Base-by-base conservation (phyloP, 2,888 invertebrate species). In the Oscheius sp. region DNA sequence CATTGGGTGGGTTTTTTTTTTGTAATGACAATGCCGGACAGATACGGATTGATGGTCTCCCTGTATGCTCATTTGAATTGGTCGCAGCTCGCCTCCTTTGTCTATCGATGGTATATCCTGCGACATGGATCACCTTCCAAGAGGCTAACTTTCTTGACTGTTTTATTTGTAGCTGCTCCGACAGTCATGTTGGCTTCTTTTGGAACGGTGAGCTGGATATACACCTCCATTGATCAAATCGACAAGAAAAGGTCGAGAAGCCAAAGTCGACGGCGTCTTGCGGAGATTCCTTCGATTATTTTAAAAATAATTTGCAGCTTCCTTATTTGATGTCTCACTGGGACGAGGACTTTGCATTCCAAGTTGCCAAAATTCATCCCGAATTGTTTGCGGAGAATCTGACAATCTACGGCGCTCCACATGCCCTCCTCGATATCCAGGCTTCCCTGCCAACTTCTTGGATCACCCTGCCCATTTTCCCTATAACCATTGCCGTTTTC, bases 41-140 rank as follows among this genome's bases (percentile, higher is more conserved):
- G 53, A 21, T 53, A 53, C 53, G 53, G 53, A 0, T 21, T 53
- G 21, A 53, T 53, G 53, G 53, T 53, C 53, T 23, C 21, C 21
- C 29, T 58, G 16, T 58, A 58, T 29, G 27, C 27, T 58, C 58
- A 58, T 18, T 27, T 58, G 35, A 58, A 23, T 29, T 16, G 25
- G 16, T 58, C 58, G 2, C 27, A 29, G 29, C 35, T 58, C 13
- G 58, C 58, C 13, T 58, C 58, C 1, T 58, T 58, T 27, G 29
- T 58, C 58, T 58, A 58, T n/a, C 25, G 58, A 16, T 27, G 25
- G 58, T 58, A 58, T 27, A 35, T 58, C 27, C n/a, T 58, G 18
- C 35, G 27, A 7, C 27, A 58, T 27, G 18, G 12, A 13, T 1
- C 18, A 1, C 58, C 58, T 7, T 25, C 27, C 9, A 58, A 58